These are phyloP conservation scores for Podarcis raffonei DNA, from an alignment of 2,113 vertebrate species.

Conservation along the genomic window DNA sequence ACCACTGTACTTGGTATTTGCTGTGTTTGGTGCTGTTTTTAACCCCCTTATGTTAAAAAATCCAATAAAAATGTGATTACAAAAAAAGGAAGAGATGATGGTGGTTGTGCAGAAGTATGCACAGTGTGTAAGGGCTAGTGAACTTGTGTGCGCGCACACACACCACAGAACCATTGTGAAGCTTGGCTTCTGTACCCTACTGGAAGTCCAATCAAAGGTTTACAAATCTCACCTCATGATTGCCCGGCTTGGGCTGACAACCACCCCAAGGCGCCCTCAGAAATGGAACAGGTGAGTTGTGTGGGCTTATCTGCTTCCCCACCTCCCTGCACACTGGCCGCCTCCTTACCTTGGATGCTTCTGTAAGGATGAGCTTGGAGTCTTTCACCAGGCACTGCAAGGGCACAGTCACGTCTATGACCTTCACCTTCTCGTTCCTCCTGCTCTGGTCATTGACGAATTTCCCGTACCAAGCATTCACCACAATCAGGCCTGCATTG, in stretches of 20 bases:
- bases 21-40: no score
- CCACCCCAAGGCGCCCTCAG: background rate
- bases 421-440: slow-evolving; percentile 91
- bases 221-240: background rate
- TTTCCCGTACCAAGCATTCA: slow-evolving; percentile 98
- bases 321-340: background rate
- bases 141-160: no score
- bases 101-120: no score
- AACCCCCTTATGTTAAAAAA: no score
- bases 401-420: slow-evolving; percentile 95
- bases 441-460: slow-evolving; percentile 95
- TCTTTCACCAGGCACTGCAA: slow-evolving; percentile 98
- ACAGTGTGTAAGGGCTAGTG: no score
- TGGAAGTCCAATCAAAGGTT: background rate
- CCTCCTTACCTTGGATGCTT: slow-evolving; percentile 88
- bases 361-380: slow-evolving; percentile 97
- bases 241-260: background rate
- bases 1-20: no score
- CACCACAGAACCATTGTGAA: no score
- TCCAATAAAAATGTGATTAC: no score
- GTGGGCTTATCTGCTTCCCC: background rate
- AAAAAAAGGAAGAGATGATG: no score
- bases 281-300: background rate
- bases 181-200: no score
- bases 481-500: slow-evolving; percentile 88